Conservation (phyloP, 92 coral and sea anemone species). For the Parazoanthus swiftii region DNA sequence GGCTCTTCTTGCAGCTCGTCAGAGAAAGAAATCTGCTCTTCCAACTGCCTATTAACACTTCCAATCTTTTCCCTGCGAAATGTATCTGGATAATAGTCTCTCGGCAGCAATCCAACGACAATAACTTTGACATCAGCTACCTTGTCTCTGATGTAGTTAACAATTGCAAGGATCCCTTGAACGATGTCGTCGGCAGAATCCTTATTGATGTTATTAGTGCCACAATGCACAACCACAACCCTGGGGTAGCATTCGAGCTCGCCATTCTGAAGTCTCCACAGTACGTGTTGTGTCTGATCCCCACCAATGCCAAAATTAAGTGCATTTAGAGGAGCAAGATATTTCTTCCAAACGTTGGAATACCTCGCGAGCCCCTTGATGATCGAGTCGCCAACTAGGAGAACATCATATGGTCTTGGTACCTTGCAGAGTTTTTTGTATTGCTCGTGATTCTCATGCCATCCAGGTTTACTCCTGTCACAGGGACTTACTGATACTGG, state of each 20-base stretch:
- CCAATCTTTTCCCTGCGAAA: constrained; percentile 65
- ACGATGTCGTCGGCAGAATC: constrained; percentile 86
- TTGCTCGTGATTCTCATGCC: constrained; percentile 73
- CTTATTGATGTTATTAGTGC: constrained; percentile 89
- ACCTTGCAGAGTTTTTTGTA: constrained; percentile 54
- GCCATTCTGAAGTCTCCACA: constrained; percentile 94
- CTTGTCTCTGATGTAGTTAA: constrained; percentile 68
- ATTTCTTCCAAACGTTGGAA: constrained; percentile 77
- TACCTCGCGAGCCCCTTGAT: constrained; percentile 91
- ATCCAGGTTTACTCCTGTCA: constrained; percentile 77
- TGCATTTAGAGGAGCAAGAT: constrained; percentile 76
- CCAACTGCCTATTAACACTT: constrained; percentile 74
- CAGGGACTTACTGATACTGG: constrained; percentile 58
- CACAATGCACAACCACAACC: constrained; percentile 87
- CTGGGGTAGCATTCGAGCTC: constrained; percentile 79
- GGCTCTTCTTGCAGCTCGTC: constrained; percentile 73
- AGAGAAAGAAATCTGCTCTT: constrained; percentile 79
- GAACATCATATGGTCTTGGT: constrained; percentile 51
- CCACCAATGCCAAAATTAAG: constrained; percentile 94
- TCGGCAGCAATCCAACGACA: constrained; percentile 87
- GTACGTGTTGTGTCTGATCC: constrained; percentile 92
- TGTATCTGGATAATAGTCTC: constrained; percentile 73
- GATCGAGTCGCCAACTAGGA: constrained; percentile 89
- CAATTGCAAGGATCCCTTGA: constrained; percentile 83
- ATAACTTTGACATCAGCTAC: constrained; percentile 61